Conservation (phyloP, 1,140 invertebrate genomes). For the Drosophila nikananu region DNA sequence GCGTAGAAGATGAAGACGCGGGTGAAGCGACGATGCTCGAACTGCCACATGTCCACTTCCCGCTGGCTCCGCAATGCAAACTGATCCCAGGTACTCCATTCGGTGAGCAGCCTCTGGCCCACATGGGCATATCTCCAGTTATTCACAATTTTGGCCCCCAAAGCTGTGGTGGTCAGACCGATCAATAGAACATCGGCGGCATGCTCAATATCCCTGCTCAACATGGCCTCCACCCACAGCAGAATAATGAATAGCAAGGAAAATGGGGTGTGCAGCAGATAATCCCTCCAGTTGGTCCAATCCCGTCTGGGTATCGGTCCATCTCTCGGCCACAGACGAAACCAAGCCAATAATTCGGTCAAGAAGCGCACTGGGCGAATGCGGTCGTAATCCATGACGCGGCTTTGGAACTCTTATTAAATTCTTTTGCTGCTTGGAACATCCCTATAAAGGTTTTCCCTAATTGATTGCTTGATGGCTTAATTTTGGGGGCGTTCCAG, state of each 20-base stretch:
- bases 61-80: constrained; percentile 18
- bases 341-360: constrained; percentile 12
- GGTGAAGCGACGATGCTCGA: constrained; percentile 37
- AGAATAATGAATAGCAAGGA: constrained; percentile 32
- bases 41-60: constrained; percentile 48
- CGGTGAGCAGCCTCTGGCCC: constrained; percentile 37
- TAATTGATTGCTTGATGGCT: constrained; percentile 45
- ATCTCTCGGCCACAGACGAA: constrained; percentile 29
- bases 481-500: constrained; percentile 47
- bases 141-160: constrained; percentile 53
- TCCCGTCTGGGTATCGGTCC: neutral
- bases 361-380: constrained; percentile 35
- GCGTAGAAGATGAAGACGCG: constrained; percentile 25
- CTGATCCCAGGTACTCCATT: constrained; percentile 25
- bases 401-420: constrained; percentile 19
- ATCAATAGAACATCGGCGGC: constrained; percentile 55
- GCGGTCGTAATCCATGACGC: constrained; percentile 32
- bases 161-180: constrained; percentile 52
- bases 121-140: constrained; percentile 41
- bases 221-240: constrained; percentile 63
- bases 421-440: too few relatives aligned
- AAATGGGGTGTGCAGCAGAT: constrained; percentile 41
- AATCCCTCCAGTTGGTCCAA: constrained; percentile 16
- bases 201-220: constrained; percentile 49
- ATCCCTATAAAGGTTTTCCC: constrained; percentile 30